These are phyloP conservation scores for Anorthoa munda DNA, from an alignment of 2,888 invertebrate genomes.

Conservation along the genomic window DNA sequence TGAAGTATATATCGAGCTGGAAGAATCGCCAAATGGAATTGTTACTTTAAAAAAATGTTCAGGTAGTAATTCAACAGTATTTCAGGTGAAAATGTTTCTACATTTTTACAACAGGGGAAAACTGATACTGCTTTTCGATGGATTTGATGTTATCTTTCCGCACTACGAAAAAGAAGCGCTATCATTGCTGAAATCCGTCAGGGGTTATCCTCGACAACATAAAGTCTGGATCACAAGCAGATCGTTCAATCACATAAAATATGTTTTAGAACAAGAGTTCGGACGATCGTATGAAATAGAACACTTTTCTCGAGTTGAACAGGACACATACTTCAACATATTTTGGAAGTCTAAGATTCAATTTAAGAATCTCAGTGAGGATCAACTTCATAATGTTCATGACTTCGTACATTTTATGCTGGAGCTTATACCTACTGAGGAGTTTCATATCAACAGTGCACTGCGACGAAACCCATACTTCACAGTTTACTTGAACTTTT, in stretches of 20 bases:
- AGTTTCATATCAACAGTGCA: background rate
- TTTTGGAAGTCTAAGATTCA: slow-evolving; percentile 46
- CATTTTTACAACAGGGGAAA: slow-evolving; percentile 20
- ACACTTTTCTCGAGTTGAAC: slow-evolving; percentile 36
- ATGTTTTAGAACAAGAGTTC: slow-evolving; percentile 1
- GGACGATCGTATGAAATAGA: slow-evolving; percentile 16
- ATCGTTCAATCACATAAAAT: slow-evolving; percentile 11
- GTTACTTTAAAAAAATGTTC: slow-evolving; percentile 2
- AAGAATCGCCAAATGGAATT: background rate
- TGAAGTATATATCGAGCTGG: slow-evolving; percentile 5
- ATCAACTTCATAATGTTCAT: slow-evolving; percentile 5
- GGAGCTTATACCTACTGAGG: background rate
- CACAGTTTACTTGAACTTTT: slow-evolving; percentile 2
- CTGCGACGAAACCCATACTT: slow-evolving; percentile 8
- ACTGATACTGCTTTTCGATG: slow-evolving; percentile 28
- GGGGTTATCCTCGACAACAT: slow-evolving; percentile 13
- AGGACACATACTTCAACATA: slow-evolving; percentile 29
- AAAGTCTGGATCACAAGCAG: slow-evolving; percentile 58
- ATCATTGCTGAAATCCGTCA: slow-evolving; percentile 19
- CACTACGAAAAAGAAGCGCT: background rate
- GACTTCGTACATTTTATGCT: background rate
- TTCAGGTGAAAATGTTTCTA: slow-evolving; percentile 50
- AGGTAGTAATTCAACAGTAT: background rate
- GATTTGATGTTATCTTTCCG: slow-evolving; percentile 18
- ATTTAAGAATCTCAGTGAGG: slow-evolving; percentile 14